phyloP scores from a whole-genome alignment of 2,888 invertebrate genomes.

The Chaetoderma sp. region DNA sequence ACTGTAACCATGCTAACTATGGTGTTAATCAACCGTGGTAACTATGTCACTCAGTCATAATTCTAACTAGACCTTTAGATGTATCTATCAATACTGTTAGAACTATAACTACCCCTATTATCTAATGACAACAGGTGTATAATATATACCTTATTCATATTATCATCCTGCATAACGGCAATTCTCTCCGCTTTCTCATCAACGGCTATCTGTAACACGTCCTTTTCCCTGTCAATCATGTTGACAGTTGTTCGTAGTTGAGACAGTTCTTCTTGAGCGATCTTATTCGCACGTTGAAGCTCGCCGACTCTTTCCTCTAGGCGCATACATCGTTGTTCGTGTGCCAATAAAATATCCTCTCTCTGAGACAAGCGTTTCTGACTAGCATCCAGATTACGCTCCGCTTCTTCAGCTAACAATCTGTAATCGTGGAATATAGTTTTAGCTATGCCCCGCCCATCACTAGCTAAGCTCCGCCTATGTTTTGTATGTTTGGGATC shows the following conservation, averaged over 20 bases:
- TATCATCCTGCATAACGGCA: constrained; percentile 57
- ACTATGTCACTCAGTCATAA: no score
- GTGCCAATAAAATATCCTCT: constrained; percentile 59
- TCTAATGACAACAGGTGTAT: no score
- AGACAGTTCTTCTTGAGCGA: constrained; percentile 57
- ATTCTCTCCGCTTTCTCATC: constrained; percentile 66
- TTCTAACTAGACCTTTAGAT: no score
- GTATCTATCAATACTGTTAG: no score
- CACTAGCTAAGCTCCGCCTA: no score
- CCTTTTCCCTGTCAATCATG: constrained; percentile 66
- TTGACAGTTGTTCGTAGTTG: constrained; percentile 56
- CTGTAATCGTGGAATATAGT: constrained; percentile 41
- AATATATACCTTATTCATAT: constrained; percentile 51
- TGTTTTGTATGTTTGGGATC: no score
- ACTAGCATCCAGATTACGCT: constrained; percentile 59
- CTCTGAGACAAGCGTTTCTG: constrained; percentile 53
- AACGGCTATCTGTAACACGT: constrained; percentile 60
- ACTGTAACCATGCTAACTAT: no score
- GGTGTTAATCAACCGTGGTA: no score
- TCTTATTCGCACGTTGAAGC: constrained; percentile 39
- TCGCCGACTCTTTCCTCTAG: constrained; percentile 58
- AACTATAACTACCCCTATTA: no score
- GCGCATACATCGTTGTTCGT: constrained; percentile 49
- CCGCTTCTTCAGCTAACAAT: constrained; percentile 66
- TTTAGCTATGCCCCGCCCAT: no score